Base-by-base conservation (phyloP, 2,113 vertebrate species). In the Ammodytes dubius region DNA sequence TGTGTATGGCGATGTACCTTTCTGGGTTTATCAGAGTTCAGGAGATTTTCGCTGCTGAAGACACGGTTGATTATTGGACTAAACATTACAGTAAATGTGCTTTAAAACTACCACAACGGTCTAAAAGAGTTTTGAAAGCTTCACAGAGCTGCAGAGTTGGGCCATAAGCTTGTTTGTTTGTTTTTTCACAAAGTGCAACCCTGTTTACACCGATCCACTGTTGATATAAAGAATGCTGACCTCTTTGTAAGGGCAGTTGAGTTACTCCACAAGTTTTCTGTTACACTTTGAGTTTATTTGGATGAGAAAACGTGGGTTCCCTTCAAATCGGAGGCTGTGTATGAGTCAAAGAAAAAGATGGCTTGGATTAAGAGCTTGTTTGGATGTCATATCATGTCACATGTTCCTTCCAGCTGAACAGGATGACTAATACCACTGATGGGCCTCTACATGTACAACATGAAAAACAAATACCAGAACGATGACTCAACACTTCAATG, bases 381-480 rank as follows among this genome's bases (percentile, higher is more conserved):
- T 49, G 53, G 27, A 54, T 0, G 11, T 61, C 58, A 64, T 49
- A 13, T 63, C 9, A 19, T 13, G 7, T 64, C 43, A 12, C 14
- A 2, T 17, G 46, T 17, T 63, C 8, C 37, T 14, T 45, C n/a
- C 2, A 52, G 35, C 35, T 17, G 49, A 56, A 63, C 13, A 5
- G 11, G 13, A 54, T 71, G 60, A 52, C 45, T 43, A 46, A 60
- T 0, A 61, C 2, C 15, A 14, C 63, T 37, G 52, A 59, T 13
- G 40, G 40, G 39, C 10, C 15, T 54, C 15, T n/a, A 13, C 19
- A n/a, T 35, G 4, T 4, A 19, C 10, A 13, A 5, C 10, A 4
- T 10, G 11, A 11, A 17, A 47, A 11, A 68, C 27, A 64, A 58
- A 80, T 63, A 49, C 45, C 83, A 58, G 50, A 64, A 10, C 2